Evolutionary conservation across 2,797 vertebrate genomes (phyloP), one percentile per base, ranked within the genome.

Genomic region (Echeneis naucrates): DNA sequence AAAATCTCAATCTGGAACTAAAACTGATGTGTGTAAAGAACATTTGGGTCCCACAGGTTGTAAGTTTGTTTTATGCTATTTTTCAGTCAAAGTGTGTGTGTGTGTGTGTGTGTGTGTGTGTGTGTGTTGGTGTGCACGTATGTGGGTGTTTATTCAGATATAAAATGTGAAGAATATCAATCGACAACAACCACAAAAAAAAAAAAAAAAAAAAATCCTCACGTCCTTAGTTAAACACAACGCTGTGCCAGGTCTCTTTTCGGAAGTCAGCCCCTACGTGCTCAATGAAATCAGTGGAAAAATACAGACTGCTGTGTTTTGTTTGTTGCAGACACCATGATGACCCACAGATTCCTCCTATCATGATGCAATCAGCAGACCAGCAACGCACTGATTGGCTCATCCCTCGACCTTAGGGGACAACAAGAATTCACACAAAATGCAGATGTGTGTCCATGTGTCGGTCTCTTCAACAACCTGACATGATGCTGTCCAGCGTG

Each of bases 231-330:
- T 27, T 72, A 14, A 69, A 72, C 55, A 53, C 45, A 62, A 27
- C 59, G 3, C n/a, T 27, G 48, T 42, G 33, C 33, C 62, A 64
- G 76, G 58, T 60, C 35, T 62, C 53, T 54, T 66, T 37, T 76
- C 16, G 48, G 74, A 30, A 40, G 27, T 33, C 37, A 0, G 51
- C 60, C 42, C 44, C 64, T 56, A 53, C 32, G 16, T 65, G 71
- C 67, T 85, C 58, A 71, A 80, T 84, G 76, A 76, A 90, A 87
- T 82, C 81, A 83, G 81, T 85, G 89, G 89, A 87, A 91, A 90
- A 90, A 44, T 84, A 88, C 87, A 75, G 64, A 35, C 51, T 60
- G 75, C 63, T 64, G 71, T 48, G 74, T 45, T 75, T 78, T 86
- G 86, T 80, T 86, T 87, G 81, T 57, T 58, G 26, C 70, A 72